phyloP scores from a whole-genome alignment of 2,888 invertebrate species.

The Strigamia transsilvanica region DNA sequence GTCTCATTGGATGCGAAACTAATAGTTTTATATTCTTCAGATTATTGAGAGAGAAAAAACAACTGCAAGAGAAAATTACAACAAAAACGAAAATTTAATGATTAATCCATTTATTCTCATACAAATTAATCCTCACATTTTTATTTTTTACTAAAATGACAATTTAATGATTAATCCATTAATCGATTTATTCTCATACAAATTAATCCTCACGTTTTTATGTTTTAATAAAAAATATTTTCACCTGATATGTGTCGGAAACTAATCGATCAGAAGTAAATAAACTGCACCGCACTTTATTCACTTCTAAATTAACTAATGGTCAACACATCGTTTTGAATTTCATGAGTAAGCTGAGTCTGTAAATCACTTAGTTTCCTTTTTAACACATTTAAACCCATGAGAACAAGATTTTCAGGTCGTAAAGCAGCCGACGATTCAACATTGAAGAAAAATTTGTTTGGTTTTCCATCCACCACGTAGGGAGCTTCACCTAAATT shows the following conservation, averaged over 20 bases:
- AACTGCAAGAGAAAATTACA: not conserved
- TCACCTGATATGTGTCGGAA: not conserved
- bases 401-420: slow-evolving; percentile 95
- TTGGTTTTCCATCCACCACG: slow-evolving; percentile 93
- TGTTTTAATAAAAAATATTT: not conserved
- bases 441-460: slow-evolving; percentile 96
- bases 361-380: slow-evolving; percentile 95
- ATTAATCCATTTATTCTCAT: too few species aligned
- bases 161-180: not conserved
- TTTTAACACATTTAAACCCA: slow-evolving; percentile 92
- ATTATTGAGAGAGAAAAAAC: not conserved
- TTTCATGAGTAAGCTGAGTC: slow-evolving; percentile 87
- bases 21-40: not conserved
- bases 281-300: too few species aligned
- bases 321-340: slow-evolving; percentile 77
- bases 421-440: slow-evolving; percentile 93
- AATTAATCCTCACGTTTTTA: not conserved
- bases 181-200: too few species aligned
- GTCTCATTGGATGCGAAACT: too few species aligned
- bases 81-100: not conserved
- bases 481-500: slow-evolving; percentile 83
- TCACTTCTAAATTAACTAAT: slow-evolving; percentile 55
- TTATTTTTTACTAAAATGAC: not conserved
- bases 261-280: too few species aligned
- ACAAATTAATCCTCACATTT: not conserved